Evolutionary conservation across 2,113 vertebrate species (phyloP).

Genomic region (Marcusenius ussheri): DNA sequence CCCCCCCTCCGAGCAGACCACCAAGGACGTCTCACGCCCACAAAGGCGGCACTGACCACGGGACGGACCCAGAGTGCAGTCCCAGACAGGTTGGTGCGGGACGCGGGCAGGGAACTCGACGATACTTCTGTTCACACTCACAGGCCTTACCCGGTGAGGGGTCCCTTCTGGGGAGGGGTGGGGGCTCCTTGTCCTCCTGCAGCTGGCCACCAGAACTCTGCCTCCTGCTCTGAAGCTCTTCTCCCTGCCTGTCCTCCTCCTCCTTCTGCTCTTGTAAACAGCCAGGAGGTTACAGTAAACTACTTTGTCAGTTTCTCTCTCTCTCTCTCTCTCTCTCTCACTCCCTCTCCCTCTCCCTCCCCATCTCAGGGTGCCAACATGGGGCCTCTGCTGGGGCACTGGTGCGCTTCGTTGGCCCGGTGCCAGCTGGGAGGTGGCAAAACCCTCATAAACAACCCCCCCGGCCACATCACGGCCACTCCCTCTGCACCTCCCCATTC

Average conservation of each 20-base stretch:
- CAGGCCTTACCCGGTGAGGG: not conserved
- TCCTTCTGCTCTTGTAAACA: not conserved
- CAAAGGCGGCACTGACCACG: not conserved
- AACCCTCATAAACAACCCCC: constrained; percentile 49
- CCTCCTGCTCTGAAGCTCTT: not conserved
- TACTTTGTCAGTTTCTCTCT: not conserved
- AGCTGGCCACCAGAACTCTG: not conserved
- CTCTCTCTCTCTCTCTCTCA: constrained; percentile 30
- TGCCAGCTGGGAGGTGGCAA: constrained; percentile 54
- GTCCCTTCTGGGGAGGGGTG: not conserved
- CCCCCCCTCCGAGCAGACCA: not conserved
- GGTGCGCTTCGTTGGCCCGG: not conserved
- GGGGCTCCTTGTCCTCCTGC: not conserved
- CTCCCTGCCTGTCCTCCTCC: constrained; percentile 32
- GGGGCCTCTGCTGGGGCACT: not conserved
- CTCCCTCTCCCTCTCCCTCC: constrained; percentile 30
- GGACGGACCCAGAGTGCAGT: not conserved
- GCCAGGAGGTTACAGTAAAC: not conserved
- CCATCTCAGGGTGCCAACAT: constrained; percentile 21
- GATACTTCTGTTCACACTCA: not conserved
- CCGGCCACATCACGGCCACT: not conserved
- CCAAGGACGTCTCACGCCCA: not conserved
- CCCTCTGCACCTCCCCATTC: not conserved
- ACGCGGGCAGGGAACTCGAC: not conserved
- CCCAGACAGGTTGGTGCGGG: not conserved